Percentiles rank a stretch among this genome's conserved stretches.
Conservation (phyloP, 2,888 invertebrate species). For the Dorcus parallelipipedus region DNA sequence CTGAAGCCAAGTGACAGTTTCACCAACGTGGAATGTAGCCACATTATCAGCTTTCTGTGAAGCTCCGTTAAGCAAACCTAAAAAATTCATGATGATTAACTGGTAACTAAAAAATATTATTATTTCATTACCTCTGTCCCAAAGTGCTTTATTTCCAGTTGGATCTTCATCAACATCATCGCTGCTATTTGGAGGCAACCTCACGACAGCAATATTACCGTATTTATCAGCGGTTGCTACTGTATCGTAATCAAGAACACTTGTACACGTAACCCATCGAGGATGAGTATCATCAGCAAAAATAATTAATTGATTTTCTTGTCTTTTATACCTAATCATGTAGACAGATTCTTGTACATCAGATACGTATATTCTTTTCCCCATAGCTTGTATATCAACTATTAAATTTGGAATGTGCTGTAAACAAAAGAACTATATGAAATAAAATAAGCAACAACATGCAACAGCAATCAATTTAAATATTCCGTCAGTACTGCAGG, state of each 20-base stretch:
- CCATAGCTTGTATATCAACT: constrained; percentile 89
- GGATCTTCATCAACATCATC: constrained; percentile 99
- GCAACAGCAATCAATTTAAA: neutral
- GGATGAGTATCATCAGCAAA: constrained; percentile 99
- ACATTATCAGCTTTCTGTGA: constrained; percentile 95
- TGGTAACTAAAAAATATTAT: neutral
- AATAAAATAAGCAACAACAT: neutral
- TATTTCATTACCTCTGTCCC: constrained; percentile 68
- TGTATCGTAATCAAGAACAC: constrained; percentile 93
- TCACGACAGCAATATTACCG: constrained; percentile 89
- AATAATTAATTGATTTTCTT: constrained; percentile 95
- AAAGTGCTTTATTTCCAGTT: constrained; percentile 95
- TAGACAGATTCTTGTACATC: constrained; percentile 97
- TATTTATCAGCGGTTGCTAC: constrained; percentile 97
- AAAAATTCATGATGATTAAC: constrained; percentile 18
- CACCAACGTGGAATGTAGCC: constrained; percentile 93
- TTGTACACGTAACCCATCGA: constrained; percentile 90
- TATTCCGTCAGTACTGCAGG: constrained; percentile 32
- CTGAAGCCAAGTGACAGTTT: constrained; percentile 92
- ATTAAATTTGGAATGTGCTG: constrained; percentile 94
- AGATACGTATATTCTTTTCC: constrained; percentile 89
- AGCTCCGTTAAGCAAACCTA: constrained; percentile 89
- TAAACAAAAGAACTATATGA: constrained; percentile 13
- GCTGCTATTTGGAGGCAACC: constrained; percentile 84
- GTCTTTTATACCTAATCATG: constrained; percentile 89